phyloP scores from a whole-genome alignment of 2,797 vertebrate species.

The Dendrocincla fuliginosa region DNA sequence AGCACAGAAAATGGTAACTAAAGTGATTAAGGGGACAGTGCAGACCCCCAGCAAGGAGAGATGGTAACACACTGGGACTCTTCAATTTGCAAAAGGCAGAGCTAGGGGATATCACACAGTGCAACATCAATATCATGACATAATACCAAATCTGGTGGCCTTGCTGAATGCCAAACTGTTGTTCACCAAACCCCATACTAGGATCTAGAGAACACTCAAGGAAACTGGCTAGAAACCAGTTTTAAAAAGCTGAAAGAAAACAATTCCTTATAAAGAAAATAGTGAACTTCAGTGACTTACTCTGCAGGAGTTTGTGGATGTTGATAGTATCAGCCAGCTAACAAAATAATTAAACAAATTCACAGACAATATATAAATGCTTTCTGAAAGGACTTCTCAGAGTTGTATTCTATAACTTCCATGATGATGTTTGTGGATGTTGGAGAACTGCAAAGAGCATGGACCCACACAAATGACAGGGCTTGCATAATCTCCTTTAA shows the following conservation, averaged over 20 bases:
- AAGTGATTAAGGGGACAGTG: neutral
- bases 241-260: neutral
- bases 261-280: neutral
- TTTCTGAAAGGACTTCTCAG: neutral
- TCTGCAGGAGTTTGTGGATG: neutral
- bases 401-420: neutral
- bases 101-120: neutral
- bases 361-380: neutral
- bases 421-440: fast-evolving
- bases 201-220: neutral
- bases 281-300: neutral
- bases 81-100: neutral
- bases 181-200: neutral
- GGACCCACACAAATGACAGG: neutral
- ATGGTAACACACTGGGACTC: neutral
- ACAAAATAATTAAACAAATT: neutral
- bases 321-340: neutral
- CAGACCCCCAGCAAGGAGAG: neutral
- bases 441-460: neutral
- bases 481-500: neutral
- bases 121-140: neutral
- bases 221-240: neutral
- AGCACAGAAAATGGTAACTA: neutral
- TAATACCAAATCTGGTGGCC: neutral
- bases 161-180: neutral